Evolutionary conservation across 2,888 invertebrate genomes (phyloP).

Genomic region (Crioceris asparagi): DNA sequence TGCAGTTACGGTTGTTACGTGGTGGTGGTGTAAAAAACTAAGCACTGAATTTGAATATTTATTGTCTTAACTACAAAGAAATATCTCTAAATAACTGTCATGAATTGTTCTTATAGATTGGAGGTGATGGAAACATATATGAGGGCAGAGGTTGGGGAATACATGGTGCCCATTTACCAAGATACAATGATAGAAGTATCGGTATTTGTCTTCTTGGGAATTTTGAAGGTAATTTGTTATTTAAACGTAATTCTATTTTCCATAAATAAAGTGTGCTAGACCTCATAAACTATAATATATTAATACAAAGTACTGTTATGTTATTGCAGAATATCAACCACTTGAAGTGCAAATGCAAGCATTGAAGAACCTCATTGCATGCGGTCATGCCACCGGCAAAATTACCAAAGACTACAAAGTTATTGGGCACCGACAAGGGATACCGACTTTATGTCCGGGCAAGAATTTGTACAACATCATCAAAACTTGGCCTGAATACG

Average conservation of each 20-base stretch:
- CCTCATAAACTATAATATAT: neutral
- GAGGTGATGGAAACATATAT: slow-evolving; percentile 53
- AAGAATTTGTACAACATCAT: slow-evolving; percentile 11
- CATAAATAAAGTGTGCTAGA: neutral
- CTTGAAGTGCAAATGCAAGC: slow-evolving; percentile 9
- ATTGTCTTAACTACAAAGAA: too few relatives aligned
- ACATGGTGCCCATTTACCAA: slow-evolving; percentile 48
- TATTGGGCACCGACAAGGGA: slow-evolving; percentile 15
- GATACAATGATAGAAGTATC: slow-evolving; percentile 48
- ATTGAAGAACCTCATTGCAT: slow-evolving; percentile 12
- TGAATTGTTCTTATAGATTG: too few relatives aligned
- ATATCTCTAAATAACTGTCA: too few relatives aligned
- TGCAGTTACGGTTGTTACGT: too few relatives aligned
- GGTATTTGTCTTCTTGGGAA: slow-evolving; percentile 52
- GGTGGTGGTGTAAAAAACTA: too few relatives aligned
- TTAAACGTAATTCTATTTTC: neutral
- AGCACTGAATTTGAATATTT: too few relatives aligned
- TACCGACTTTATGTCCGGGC: slow-evolving; percentile 15
- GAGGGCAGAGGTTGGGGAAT: slow-evolving; percentile 55
- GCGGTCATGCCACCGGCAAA: slow-evolving; percentile 7
- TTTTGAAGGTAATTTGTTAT: slow-evolving; percentile 34
- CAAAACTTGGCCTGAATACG: slow-evolving; percentile 9
- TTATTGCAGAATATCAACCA: slow-evolving; percentile 11
- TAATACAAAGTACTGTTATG: neutral
- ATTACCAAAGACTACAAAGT: slow-evolving; percentile 11